Evolutionary conservation across 2,888 invertebrate genomes (phyloP).

Genomic region (Ischnura elegans): DNA sequence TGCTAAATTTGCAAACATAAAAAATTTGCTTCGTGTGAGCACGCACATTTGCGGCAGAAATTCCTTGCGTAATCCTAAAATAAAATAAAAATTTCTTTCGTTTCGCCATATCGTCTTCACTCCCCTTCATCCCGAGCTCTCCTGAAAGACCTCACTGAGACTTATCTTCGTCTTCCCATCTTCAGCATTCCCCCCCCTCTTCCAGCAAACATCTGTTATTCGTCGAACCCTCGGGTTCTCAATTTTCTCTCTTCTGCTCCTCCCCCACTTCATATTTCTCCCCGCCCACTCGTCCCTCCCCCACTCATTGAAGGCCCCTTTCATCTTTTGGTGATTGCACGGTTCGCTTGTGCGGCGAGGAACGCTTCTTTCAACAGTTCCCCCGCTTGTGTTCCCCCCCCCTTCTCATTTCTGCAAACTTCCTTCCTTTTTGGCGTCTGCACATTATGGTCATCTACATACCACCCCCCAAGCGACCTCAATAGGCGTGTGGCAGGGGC

Average conservation of each 20-base stretch:
- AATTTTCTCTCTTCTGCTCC: constrained; percentile 8
- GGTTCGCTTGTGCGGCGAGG: not conserved
- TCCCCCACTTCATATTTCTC: not conserved
- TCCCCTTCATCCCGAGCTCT: not conserved
- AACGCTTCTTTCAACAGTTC: not conserved
- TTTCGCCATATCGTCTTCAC: not conserved
- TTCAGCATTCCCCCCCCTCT: too few species aligned
- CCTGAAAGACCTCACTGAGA: not conserved
- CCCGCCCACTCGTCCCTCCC: not conserved
- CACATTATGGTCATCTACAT: too few species aligned
- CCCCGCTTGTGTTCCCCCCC: not conserved
- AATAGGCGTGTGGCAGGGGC: too few species aligned
- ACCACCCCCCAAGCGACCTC: too few species aligned
- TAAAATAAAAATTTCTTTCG: not conserved
- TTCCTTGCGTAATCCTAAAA: not conserved
- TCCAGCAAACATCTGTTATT: constrained; percentile 25
- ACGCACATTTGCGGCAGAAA: too few species aligned
- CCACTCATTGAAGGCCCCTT: not conserved
- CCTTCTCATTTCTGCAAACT: not conserved
- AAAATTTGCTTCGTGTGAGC: not conserved
- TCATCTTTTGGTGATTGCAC: not conserved
- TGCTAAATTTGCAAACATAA: too few species aligned
- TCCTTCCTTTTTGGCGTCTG: not conserved
- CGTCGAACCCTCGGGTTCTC: constrained; percentile 23
- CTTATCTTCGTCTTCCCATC: not conserved